Percentiles rank a stretch among this genome's conserved stretches.
Evolutionary conservation across 2,113 vertebrate species (phyloP).

Genomic region (Spilogale gracilis): DNA sequence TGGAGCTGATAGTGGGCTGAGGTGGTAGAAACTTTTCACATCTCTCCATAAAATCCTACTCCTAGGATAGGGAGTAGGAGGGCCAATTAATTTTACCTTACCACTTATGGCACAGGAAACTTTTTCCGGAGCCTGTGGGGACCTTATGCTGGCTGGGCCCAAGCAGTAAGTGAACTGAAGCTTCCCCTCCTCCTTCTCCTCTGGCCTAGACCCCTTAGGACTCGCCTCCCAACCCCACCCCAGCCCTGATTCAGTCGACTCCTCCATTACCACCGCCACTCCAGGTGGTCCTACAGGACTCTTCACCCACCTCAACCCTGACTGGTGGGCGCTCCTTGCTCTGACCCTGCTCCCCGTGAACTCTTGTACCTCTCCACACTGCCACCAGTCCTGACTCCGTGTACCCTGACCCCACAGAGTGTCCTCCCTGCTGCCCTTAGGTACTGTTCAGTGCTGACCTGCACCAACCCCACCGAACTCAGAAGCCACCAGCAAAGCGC

Average conservation of each 20-base stretch:
- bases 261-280: constrained; percentile 52
- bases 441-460: constrained; percentile 96
- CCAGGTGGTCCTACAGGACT: constrained; percentile 58
- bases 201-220: background rate
- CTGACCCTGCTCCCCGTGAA: background rate
- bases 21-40: background rate
- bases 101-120: constrained; percentile 88
- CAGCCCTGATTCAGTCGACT: background rate
- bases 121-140: constrained; percentile 96
- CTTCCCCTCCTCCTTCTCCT: background rate
- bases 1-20: background rate
- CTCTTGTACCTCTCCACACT: background rate
- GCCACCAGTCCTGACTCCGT: background rate
- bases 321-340: background rate
- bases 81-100: background rate
- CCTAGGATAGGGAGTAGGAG: background rate
- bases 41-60: background rate
- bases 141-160: constrained; percentile 95
- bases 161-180: constrained; percentile 91
- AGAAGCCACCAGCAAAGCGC: constrained; percentile 61
- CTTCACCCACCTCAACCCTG: background rate
- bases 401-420: background rate
- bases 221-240: background rate
- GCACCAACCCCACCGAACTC: constrained; percentile 51
- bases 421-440: constrained; percentile 71